Conservation (phyloP, 2,888 invertebrate species). For the Torymus aiolomorphi region DNA sequence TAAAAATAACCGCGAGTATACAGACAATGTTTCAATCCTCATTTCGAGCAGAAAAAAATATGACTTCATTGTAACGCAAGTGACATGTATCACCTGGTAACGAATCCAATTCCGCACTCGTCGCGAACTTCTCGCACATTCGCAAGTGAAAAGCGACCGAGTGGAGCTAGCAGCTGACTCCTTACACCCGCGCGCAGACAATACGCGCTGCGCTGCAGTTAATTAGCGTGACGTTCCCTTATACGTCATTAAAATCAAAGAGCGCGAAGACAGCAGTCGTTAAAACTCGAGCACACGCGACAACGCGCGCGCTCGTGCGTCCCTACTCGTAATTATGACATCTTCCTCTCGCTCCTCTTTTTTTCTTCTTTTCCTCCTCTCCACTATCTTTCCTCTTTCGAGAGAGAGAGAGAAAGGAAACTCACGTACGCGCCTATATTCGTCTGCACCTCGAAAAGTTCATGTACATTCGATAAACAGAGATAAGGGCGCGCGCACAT, state of each 20-base stretch:
- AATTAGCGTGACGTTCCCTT: conserved; percentile 44
- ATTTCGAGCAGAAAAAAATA: no score
- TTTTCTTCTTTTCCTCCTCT: not conserved
- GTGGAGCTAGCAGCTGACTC: no score
- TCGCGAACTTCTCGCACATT: no score
- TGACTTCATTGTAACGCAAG: no score
- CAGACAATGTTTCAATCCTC: no score
- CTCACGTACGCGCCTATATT: not conserved
- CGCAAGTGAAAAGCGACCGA: no score
- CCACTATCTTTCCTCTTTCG: no score
- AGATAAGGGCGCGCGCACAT: not conserved
- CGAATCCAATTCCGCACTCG: no score
- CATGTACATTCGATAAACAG: conserved; percentile 47
- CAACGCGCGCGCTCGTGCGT: not conserved
- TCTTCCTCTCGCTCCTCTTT: not conserved
- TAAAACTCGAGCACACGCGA: conserved; percentile 19
- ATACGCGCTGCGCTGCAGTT: not conserved
- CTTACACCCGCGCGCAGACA: not conserved
- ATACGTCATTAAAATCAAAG: conserved; percentile 41
- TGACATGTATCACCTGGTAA: no score
- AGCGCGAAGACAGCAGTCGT: conserved; percentile 9
- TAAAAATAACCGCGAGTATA: no score
- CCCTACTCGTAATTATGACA: conserved; percentile 21
- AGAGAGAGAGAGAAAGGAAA: not conserved
- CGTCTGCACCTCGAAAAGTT: conserved; percentile 14